Percentiles rank a stretch among this genome's conserved stretches.
These are phyloP conservation scores for Ptiloglossa arizonensis DNA, from an alignment of 1,140 invertebrate genomes.

Conservation along the genomic window DNA sequence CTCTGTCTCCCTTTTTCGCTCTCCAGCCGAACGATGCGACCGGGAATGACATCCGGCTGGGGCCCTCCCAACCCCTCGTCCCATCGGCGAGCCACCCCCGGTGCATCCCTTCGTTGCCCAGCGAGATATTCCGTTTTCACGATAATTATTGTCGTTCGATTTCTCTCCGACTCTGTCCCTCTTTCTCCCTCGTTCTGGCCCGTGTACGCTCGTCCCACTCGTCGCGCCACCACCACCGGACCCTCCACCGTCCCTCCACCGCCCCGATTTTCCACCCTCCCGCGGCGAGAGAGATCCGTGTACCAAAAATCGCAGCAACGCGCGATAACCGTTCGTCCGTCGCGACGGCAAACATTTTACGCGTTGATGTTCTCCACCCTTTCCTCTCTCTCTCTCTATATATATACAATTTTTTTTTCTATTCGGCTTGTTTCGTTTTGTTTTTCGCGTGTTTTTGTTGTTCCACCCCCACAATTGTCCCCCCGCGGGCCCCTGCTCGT, in stretches of 20 bases:
- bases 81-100: conserved; percentile 28
- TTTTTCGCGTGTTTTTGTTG: not conserved
- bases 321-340: conserved; percentile 66
- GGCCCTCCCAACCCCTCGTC: conserved; percentile 63
- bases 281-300: conserved; percentile 47
- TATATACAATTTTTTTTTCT: not conserved
- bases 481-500: conserved; percentile 10
- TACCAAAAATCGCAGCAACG: conserved; percentile 70
- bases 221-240: conserved; percentile 4
- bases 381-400: conserved; percentile 28
- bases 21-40: conserved; percentile 66
- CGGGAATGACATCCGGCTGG: conserved; percentile 80
- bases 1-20: conserved; percentile 10
- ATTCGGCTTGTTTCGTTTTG: conserved; percentile 5
- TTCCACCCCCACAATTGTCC: no score
- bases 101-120: conserved; percentile 66
- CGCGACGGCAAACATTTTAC: conserved; percentile 67
- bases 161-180: conserved; percentile 62
- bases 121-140: conserved; percentile 81
- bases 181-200: conserved; percentile 37
- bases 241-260: no score
- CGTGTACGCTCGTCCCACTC: conserved; percentile 44
- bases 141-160: conserved; percentile 82
- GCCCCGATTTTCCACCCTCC: conserved; percentile 48
- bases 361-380: conserved; percentile 60